Conservation (phyloP, 2,888 invertebrate genomes). For the Mesoligia furuncula region DNA sequence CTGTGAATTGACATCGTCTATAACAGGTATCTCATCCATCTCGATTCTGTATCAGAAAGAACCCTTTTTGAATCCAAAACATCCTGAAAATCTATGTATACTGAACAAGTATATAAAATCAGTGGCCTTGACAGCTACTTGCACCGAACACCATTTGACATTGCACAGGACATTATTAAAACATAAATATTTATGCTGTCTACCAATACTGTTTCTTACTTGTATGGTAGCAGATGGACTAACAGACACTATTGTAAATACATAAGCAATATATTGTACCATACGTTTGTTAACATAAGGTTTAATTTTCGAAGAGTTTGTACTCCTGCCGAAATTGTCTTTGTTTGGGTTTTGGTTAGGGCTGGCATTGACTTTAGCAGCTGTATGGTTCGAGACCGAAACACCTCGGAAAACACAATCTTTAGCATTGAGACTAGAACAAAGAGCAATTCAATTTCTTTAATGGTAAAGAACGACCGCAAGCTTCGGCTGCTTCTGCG, state of each 20-base stretch:
- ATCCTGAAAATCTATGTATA: background rate
- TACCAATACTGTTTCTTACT: constrained; percentile 50
- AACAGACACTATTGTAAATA: constrained; percentile 41
- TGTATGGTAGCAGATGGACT: constrained; percentile 48
- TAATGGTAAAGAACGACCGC: background rate
- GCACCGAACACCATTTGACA: constrained; percentile 28
- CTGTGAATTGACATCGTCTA: background rate
- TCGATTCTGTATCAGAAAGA: no score
- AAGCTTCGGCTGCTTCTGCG: background rate
- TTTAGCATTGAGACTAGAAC: background rate
- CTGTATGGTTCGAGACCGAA: background rate
- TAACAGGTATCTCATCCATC: no score
- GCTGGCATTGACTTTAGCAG: constrained; percentile 23
- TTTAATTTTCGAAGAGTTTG: constrained; percentile 12
- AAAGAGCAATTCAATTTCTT: background rate
- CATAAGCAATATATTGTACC: constrained; percentile 1
- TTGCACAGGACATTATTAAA: constrained; percentile 39
- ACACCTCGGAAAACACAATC: background rate
- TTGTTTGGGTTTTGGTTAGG: constrained; percentile 57
- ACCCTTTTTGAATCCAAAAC: background rate
- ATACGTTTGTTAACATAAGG: background rate
- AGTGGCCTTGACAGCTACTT: constrained; percentile 10
- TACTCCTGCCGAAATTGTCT: constrained; percentile 38
- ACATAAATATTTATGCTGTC: constrained; percentile 62
- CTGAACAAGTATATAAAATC: background rate